These are phyloP conservation scores for Papilio elwesi DNA, from an alignment of 2,888 invertebrate genomes.

Conservation along the genomic window DNA sequence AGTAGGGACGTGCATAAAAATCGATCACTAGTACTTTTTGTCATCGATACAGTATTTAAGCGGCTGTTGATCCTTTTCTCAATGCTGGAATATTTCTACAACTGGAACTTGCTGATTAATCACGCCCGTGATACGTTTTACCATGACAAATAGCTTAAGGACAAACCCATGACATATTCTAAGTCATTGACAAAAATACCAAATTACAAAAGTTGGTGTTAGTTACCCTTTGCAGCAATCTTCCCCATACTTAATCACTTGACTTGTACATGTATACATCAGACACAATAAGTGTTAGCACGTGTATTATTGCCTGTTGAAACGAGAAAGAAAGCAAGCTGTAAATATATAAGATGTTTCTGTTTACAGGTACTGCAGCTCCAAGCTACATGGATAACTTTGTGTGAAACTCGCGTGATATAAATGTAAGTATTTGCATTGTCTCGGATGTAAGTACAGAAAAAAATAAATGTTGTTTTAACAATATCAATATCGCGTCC, in stretches of 20 bases:
- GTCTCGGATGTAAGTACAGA: too few relatives aligned
- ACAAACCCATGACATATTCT: neutral
- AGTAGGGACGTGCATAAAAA: conserved; percentile 69
- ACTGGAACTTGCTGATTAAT: neutral
- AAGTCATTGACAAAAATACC: too few relatives aligned
- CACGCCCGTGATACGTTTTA: neutral
- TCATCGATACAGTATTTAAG: conserved; percentile 70
- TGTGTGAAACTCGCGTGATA: conserved; percentile 59
- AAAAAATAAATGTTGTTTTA: conserved; percentile 36
- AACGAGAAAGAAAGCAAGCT: too few relatives aligned
- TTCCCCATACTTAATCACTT: too few relatives aligned
- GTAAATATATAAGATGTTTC: conserved; percentile 34
- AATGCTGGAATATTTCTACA: conserved; percentile 17
- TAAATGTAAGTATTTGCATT: conserved; percentile 67
- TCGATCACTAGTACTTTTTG: conserved; percentile 75
- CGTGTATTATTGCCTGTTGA: too few relatives aligned
- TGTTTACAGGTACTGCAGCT: conserved; percentile 63
- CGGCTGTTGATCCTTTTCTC: conserved; percentile 65
- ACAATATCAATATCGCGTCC: neutral
- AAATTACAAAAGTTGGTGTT: too few relatives aligned
- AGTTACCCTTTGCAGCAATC: too few relatives aligned
- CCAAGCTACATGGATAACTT: conserved; percentile 52
- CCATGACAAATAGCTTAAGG: conserved; percentile 3
- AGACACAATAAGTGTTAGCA: too few relatives aligned
- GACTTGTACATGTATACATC: too few relatives aligned